Evolutionary conservation across 2,797 vertebrate genomes (phyloP).

Genomic region (Cyclopterus lumpus): DNA sequence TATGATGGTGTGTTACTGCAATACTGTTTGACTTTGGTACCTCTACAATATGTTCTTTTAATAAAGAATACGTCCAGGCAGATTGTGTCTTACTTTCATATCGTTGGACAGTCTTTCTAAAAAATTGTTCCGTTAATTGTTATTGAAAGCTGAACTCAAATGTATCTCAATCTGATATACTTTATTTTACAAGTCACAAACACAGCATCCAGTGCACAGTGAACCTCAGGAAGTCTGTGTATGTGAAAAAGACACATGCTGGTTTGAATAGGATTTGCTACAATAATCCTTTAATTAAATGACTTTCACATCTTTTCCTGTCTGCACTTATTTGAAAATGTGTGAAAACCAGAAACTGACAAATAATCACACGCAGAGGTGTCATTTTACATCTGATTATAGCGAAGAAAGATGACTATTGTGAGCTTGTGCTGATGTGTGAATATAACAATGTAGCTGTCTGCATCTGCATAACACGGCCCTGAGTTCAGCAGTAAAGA

Average conservation of each 20-base stretch:
- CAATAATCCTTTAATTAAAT: constrained; percentile 18
- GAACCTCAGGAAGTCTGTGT: not conserved
- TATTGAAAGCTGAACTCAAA: constrained; percentile 1
- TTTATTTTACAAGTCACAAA: not conserved
- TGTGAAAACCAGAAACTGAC: constrained; percentile 24
- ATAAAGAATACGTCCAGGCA: not conserved
- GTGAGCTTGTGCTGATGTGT: not conserved
- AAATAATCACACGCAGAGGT: not conserved
- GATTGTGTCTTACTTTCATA: not conserved
- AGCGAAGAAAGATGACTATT: not conserved
- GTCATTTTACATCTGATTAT: constrained; percentile 9
- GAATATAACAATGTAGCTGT: not conserved
- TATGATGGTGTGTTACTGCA: constrained; percentile 18
- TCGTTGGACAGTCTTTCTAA: not conserved
- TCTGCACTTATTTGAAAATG: not conserved
- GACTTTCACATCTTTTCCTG: constrained; percentile 15
- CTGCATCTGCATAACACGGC: not conserved
- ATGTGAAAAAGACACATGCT: constrained; percentile 1
- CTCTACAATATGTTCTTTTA: not conserved
- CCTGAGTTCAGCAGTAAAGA: not conserved
- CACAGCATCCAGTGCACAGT: not conserved
- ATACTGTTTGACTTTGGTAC: not conserved
- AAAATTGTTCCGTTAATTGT: not conserved
- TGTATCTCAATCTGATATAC: not conserved
- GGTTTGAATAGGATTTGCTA: not conserved